A percentile compares a stretch with the other conserved stretches of the same genome.
Evolutionary conservation across 2,888 invertebrate species (phyloP).

Genomic region (Muscina levida): DNA sequence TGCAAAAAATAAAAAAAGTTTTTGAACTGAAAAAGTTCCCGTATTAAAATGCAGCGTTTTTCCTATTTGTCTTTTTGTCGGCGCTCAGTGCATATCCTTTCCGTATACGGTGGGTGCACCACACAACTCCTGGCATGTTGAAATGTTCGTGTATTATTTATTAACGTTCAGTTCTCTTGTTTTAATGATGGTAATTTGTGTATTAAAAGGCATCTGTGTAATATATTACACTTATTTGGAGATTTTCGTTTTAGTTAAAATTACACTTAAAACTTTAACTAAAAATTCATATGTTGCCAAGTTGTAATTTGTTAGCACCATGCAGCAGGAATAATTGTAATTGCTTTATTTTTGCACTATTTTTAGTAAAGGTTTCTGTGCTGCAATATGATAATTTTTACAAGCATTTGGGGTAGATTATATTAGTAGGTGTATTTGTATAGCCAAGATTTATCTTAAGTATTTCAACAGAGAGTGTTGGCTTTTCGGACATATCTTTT

Average conservation of each 20-base stretch:
- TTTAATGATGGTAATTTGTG: constrained; percentile 36
- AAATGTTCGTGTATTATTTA: constrained; percentile 22
- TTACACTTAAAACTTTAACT: background rate
- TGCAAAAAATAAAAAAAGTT: background rate
- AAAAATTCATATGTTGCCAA: background rate
- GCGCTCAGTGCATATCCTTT: background rate
- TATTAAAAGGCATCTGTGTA: constrained; percentile 26
- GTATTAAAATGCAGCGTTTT: constrained; percentile 5
- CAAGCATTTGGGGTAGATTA: no score
- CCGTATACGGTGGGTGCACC: no score
- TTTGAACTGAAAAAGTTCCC: constrained; percentile 2
- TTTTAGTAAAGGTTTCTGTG: no score
- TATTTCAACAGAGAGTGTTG: no score
- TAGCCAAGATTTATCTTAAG: no score
- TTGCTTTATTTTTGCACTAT: no score
- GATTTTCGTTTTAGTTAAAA: background rate
- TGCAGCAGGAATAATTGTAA: no score
- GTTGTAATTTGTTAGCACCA: no score
- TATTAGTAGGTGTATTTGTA: no score
- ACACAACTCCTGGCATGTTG: background rate
- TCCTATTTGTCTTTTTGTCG: background rate
- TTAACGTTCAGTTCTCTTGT: constrained; percentile 11
- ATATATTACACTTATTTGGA: constrained; percentile 11
- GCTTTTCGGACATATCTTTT: no score
- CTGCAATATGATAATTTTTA: no score